Base-by-base conservation (phyloP, 2,888 invertebrate genomes). In the Lasioglossum zephyrum region DNA sequence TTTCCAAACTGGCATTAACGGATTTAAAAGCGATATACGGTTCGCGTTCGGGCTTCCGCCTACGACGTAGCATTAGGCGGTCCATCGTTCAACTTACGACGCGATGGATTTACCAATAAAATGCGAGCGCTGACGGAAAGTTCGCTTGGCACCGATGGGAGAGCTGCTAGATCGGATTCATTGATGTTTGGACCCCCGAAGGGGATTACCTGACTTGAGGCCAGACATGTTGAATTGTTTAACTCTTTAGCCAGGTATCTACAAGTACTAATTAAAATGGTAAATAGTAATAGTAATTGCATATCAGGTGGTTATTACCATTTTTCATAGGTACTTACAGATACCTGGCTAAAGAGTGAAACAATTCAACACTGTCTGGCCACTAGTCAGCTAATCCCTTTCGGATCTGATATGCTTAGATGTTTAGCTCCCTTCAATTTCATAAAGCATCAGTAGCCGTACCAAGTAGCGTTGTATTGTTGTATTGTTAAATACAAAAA, bases 11-110 rank as follows among this genome's bases (percentile, higher is more conserved):
- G 86, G 93, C 91, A 92, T 94, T 93, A 94, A 93, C 92, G 94
- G 94, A 94, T 94, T 94, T 93, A 93, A 94, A 94, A 94, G 93
- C 93, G 91, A 94, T 93, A 93, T 93, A 92, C 92, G 93, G 88
- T 91, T 88, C 88, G 87, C 87, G 85, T 84, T 88, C 79, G 85
- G 84, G 88, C 85, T 80, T 86, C 90, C 87, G 89, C 89, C 89
- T 89, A 89, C 88, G 91, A 90, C 90, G 88, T 80, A 80, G 88
- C 87, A 92, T 93, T 93, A 93, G 92, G 90, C 91, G 73, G 91
- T 89, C 63, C 92, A 92, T 93, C 92, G 92, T 89, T 92, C 91
- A 92, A 92, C 91, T 93, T 89, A 89, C 83, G 76, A 69, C 76
- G 11, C 41, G 49, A 44, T 9, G 80, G 66, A 66, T 84, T 63